Evolutionary conservation across 2,888 invertebrate genomes (phyloP).

Genomic region (Polyommatus icarus): DNA sequence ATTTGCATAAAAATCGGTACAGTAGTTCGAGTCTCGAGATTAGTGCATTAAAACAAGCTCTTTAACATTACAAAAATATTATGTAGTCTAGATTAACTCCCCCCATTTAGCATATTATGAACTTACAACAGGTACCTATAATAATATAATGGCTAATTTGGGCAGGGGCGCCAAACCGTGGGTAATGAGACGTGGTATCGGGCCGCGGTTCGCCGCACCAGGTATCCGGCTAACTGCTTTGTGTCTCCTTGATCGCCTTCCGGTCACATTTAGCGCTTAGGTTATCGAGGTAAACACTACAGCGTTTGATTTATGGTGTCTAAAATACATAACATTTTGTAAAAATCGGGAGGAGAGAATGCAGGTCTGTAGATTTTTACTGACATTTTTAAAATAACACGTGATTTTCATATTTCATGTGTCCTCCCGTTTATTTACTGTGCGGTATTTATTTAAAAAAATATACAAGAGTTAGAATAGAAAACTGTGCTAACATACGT

Average conservation of each 20-base stretch:
- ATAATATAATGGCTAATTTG: conserved; percentile 30
- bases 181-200: conserved; percentile 37
- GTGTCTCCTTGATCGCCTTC: conserved; percentile 38
- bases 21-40: too few relatives aligned
- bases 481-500: neutral
- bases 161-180: conserved; percentile 24
- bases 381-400: neutral
- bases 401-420: neutral
- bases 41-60: too few relatives aligned
- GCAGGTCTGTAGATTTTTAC: neutral
- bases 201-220: conserved; percentile 36
- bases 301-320: conserved; percentile 9
- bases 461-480: neutral
- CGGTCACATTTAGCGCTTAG: conserved; percentile 31
- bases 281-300: conserved; percentile 1
- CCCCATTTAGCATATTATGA: too few relatives aligned
- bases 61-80: too few relatives aligned
- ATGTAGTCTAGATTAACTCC: too few relatives aligned
- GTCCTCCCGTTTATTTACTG: neutral
- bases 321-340: neutral
- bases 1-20: too few relatives aligned
- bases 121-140: neutral
- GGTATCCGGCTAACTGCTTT: conserved; percentile 34
- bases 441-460: neutral
- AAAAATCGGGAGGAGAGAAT: neutral